Evolutionary conservation across 1,140 invertebrate genomes (phyloP).

Genomic region (Drosophila bipectinata): DNA sequence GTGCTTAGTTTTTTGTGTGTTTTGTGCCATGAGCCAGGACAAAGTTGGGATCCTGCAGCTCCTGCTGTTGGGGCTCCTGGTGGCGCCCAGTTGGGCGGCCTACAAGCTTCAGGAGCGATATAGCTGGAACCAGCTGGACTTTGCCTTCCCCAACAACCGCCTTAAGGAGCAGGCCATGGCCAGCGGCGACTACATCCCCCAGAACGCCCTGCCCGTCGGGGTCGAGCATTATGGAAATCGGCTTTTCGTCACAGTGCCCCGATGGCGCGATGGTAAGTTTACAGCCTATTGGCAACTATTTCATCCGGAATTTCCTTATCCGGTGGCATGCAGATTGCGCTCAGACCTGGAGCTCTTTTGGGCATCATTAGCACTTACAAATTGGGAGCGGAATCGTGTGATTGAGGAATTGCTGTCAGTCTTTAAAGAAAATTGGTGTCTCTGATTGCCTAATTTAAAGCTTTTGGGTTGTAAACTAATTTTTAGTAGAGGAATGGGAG

Average conservation of each 20-base stretch:
- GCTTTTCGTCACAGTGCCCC: conserved; percentile 90
- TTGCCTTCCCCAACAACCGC: conserved; percentile 87
- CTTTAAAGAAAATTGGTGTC: not conserved
- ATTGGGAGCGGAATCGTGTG: conserved; percentile 23
- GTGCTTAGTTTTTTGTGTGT: conserved; percentile 21
- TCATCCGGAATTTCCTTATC: not conserved
- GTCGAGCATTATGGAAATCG: conserved; percentile 91
- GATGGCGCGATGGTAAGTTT: conserved; percentile 88
- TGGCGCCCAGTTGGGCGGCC: conserved; percentile 66
- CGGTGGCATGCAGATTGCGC: conserved; percentile 15
- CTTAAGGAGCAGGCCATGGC: conserved; percentile 87
- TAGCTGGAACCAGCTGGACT: conserved; percentile 90
- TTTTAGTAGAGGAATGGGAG: not conserved
- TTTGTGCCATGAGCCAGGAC: conserved; percentile 24
- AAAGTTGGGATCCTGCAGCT: conserved; percentile 22
- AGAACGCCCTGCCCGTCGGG: conserved; percentile 91
- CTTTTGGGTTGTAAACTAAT: not conserved
- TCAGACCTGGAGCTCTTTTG: conserved; percentile 7
- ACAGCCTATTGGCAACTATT: not conserved
- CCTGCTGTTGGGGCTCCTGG: conserved; percentile 24
- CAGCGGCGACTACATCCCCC: conserved; percentile 87
- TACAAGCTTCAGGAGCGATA: conserved; percentile 88
- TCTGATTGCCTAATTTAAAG: not conserved
- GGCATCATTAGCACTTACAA: conserved; percentile 55
- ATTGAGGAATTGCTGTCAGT: conserved; percentile 16